These are phyloP conservation scores for Channallabes apus DNA, from an alignment of 2,797 vertebrate genomes.

Conservation along the genomic window DNA sequence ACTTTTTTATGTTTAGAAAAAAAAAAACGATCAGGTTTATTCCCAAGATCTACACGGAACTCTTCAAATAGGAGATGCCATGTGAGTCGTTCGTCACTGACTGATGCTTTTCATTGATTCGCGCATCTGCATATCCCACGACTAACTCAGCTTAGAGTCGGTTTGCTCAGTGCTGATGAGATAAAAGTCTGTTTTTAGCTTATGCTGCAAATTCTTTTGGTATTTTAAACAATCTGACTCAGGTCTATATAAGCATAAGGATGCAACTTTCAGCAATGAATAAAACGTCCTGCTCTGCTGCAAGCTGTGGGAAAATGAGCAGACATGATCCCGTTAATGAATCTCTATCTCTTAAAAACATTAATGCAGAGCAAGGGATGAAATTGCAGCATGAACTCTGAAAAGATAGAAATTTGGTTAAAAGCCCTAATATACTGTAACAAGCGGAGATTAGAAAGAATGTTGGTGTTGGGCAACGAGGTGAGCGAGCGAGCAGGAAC, in stretches of 20 bases:
- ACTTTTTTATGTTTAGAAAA: too few species aligned
- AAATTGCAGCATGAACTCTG: constrained; percentile 26
- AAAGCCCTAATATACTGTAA: not conserved
- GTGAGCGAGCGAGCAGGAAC: constrained; percentile 7
- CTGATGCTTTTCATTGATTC: not conserved
- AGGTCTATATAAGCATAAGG: not conserved
- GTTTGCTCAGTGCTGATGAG: constrained; percentile 1
- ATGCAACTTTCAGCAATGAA: not conserved
- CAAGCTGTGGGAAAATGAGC: not conserved
- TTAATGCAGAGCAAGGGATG: not conserved
- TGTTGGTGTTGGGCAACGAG: not conserved
- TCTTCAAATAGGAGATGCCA: not conserved
- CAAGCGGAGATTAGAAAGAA: constrained; percentile 15
- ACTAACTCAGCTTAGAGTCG: not conserved
- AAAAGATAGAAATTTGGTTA: constrained; percentile 19
- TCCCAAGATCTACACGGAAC: not conserved
- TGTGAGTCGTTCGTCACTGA: not conserved
- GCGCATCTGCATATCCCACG: not conserved
- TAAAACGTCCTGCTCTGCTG: constrained; percentile 3
- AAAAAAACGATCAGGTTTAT: not conserved
- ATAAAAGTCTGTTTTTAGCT: not conserved
- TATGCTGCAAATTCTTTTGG: not conserved
- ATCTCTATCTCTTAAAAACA: constrained; percentile 2
- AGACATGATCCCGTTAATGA: constrained; percentile 14
- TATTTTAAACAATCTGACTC: not conserved